Percentiles rank a stretch among this genome's conserved stretches.
These are phyloP conservation scores for Ooceraea biroi DNA, from an alignment of 1,140 invertebrate species.

Conservation along the genomic window DNA sequence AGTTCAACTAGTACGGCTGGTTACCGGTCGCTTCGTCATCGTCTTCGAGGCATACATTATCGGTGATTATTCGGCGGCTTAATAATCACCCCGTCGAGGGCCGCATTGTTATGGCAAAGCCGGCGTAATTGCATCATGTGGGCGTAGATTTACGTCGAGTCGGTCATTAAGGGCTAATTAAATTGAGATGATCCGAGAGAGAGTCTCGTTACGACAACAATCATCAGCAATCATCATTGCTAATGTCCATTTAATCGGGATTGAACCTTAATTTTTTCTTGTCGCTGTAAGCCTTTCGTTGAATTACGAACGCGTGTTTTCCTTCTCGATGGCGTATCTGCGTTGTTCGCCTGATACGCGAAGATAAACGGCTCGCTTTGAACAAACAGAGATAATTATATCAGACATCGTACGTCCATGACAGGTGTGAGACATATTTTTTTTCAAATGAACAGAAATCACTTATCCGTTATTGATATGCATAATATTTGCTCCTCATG, in stretches of 20 bases:
- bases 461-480: background rate
- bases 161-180: slow-evolving; percentile 48
- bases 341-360: background rate
- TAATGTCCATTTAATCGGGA: slow-evolving; percentile 32
- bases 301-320: background rate
- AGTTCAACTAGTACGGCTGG: slow-evolving; percentile 27
- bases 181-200: slow-evolving; percentile 48
- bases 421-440: background rate
- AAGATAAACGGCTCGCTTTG: background rate
- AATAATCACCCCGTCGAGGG: slow-evolving; percentile 30
- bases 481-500: background rate
- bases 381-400: slow-evolving; percentile 29
- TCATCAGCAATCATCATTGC: slow-evolving; percentile 3
- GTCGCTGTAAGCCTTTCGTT: background rate
- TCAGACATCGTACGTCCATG: background rate
- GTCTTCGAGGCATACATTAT: slow-evolving; percentile 60
- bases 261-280: background rate
- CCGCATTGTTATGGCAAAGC: slow-evolving; percentile 46
- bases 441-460: background rate
- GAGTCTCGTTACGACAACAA: slow-evolving; percentile 35
- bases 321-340: background rate
- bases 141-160: slow-evolving; percentile 47
- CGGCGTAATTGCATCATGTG: slow-evolving; percentile 51
- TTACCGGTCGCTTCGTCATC: slow-evolving; percentile 45
- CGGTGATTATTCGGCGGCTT: slow-evolving; percentile 47